Evolutionary conservation across 2,888 invertebrate genomes (phyloP), one percentile per base, ranked within the genome.

Genomic region (Drosophila mayaguana): DNA sequence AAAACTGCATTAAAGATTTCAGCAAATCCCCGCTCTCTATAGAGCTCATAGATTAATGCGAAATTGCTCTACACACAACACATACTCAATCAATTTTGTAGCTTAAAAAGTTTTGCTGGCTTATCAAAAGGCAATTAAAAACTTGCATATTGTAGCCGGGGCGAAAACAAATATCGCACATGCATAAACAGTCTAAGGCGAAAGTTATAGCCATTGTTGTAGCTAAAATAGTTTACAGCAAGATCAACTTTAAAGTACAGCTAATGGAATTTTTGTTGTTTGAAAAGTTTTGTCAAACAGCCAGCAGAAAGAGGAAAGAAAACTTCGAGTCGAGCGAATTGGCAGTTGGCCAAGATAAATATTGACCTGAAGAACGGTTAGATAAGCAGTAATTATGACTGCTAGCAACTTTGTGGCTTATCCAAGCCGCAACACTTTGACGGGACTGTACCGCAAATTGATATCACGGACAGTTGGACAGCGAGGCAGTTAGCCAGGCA

Each of bases 191-290:
- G 22, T n/a, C 54, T 20, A 42, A 32, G 20, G 20, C 28, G 22
- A 43, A 43, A 70, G 43, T 55, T 25, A 36, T 50, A 42, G 45
- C 38, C 63, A 56, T 51, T 63, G 45, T 71, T 63, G 43, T 61
- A 43, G 43, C 42, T 28, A 25, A 20, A 72, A 28, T 46, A 56
- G 38, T 73, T 78, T 59, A 53, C 53, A 46, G 22, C 36, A 63
- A 46, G 63, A 56, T 53, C 64, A 85, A 72, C 72, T 83, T 72
- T 72, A 76, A 72, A 56, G 36, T 32, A 59, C 62, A 66, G 63
- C 61, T 76, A 85, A 81, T 81, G 77, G 72, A 75, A 71, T 69
- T 25, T 25, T 48, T 28, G 36, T 48, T 28, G 28, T 18, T 32
- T 12, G 1, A 6, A 32, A 77, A 78, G 62, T 66, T 75, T 75